Evolutionary conservation across 2,113 vertebrate genomes (phyloP).

Genomic region (Perca fluviatilis): DNA sequence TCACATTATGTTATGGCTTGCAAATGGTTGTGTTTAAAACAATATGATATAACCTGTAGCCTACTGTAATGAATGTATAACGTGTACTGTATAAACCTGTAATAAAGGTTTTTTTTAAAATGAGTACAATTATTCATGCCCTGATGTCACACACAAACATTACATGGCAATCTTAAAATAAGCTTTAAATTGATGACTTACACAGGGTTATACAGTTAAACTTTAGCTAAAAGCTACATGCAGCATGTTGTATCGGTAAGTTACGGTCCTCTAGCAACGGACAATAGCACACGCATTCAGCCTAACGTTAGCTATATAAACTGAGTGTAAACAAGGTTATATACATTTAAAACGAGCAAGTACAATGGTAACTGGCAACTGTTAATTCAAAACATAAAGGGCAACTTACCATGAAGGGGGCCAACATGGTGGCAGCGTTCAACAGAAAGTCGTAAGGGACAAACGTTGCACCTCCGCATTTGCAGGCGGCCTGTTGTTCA

Average conservation of each 20-base stretch:
- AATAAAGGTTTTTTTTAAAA: too few species aligned
- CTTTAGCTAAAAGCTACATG: background rate
- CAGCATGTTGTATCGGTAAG: background rate
- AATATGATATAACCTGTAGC: too few species aligned
- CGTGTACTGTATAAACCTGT: too few species aligned
- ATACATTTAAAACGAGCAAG: rapidly evolving
- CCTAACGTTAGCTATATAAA: background rate
- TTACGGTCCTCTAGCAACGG: background rate
- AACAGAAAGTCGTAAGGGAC: constrained; percentile 51
- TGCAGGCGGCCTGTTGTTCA: background rate
- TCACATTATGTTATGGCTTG: too few species aligned
- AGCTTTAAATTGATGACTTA: background rate
- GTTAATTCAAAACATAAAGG: constrained; percentile 21
- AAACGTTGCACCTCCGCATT: constrained; percentile 38
- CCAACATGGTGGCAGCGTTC: constrained; percentile 67
- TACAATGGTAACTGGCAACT: rapidly evolving
- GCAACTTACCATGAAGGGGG: constrained; percentile 64
- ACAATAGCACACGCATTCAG: background rate
- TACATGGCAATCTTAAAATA: too few species aligned
- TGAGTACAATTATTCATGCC: too few species aligned
- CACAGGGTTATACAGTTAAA: background rate
- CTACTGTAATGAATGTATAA: too few species aligned
- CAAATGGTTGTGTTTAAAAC: too few species aligned
- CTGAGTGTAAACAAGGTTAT: background rate
- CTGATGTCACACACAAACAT: too few species aligned